Evolutionary conservation across 2,888 invertebrate genomes (phyloP), one percentile per base, ranked within the genome.

Genomic region (Peribatodes rhomboidaria): DNA sequence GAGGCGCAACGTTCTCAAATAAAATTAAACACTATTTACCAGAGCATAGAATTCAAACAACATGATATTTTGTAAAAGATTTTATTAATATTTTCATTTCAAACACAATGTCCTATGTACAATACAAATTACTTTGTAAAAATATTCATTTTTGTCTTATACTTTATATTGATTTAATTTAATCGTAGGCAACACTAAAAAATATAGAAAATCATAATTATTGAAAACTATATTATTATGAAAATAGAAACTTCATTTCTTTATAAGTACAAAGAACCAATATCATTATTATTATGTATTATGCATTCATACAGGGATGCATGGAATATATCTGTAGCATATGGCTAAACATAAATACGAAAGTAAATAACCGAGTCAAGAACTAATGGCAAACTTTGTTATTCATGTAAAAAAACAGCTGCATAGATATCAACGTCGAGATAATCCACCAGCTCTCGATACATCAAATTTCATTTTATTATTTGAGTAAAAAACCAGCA

Each of bases 51-150:
- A 50, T 46, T 41, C 18, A 57, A 53, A 55, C 16, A 55, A 52
- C 31, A 39, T 53, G 44, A 49, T 67, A 70, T 70, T 81, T 85
- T 92, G 89, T 92, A 91, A 92, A 92, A 92, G 89, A 86, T 89
- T 92, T 92, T 91, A 91, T 90, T 90, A 87, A 88, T 92, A 90
- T 88, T 50, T 31, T 88, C 50, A 50, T 50, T 80, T 91, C 88
- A 90, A 92, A 92, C 92, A 90, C 89, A 89, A 87, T 91, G 90
- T 87, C 82, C 89, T 92, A 93, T 93, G 86, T 93, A 93, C 93
- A 93, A 88, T 93, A 93, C 93, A 92, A 88, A 91, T 93, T 92
- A 92, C 85, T 89, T 90, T 92, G 93, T 92, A 93, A 92, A 92
- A 93, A 93, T 92, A 93, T 92, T 90, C 86, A 91, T 89, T 91